Conservation (phyloP, 2,888 invertebrate species). For the Polydrusus tereticollis region DNA sequence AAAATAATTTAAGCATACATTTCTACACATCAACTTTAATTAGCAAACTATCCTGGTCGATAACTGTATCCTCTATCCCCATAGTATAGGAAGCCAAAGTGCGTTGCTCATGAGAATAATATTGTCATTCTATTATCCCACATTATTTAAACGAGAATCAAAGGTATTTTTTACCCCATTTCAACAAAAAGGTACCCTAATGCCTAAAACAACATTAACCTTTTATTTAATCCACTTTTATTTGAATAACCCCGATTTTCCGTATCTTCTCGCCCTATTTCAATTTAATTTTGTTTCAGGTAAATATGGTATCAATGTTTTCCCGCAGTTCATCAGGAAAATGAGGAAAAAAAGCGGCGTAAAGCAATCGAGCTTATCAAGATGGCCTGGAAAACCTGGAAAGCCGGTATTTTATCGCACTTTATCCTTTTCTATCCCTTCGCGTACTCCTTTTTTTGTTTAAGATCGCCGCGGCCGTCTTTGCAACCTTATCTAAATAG, state of each 20-base stretch:
- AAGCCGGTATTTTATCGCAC: constrained; percentile 40
- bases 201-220: constrained; percentile 34
- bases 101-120: too few relatives aligned
- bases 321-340: constrained; percentile 42
- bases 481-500: constrained; percentile 19
- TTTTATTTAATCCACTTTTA: constrained; percentile 38
- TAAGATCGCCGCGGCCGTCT: constrained; percentile 7
- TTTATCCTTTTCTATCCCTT: constrained; percentile 29
- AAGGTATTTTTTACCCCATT: background rate
- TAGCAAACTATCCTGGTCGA: too few relatives aligned
- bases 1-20: too few relatives aligned
- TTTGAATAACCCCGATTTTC: constrained; percentile 38
- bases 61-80: too few relatives aligned
- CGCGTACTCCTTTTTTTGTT: constrained; percentile 12
- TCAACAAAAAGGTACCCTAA: background rate
- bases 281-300: constrained; percentile 46
- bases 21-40: too few relatives aligned
- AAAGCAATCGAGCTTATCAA: constrained; percentile 46
- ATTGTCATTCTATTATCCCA: background rate
- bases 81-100: too few relatives aligned
- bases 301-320: constrained; percentile 42
- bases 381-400: constrained; percentile 42
- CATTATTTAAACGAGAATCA: background rate
- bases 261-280: constrained; percentile 31
- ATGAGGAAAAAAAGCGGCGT: constrained; percentile 40